Conservation (phyloP, 2,888 invertebrate genomes). For the Mesorhabditis spiculigera region DNA sequence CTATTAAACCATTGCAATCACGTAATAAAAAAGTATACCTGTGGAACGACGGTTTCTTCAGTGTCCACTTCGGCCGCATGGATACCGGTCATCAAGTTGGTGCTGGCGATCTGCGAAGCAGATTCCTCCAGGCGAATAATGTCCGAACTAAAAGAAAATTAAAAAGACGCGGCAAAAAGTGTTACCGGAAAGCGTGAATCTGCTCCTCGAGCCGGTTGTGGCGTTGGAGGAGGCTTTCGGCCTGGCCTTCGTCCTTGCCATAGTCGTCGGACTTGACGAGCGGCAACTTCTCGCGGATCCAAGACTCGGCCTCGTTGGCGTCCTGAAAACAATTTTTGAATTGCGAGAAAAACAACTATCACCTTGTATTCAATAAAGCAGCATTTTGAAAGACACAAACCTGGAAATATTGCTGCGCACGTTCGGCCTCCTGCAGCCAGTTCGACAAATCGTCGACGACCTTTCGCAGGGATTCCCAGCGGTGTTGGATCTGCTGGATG, state of each 20-base stretch:
- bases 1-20: too few relatives aligned
- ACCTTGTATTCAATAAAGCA: too few relatives aligned
- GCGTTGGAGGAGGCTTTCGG: slow-evolving; percentile 47
- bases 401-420: slow-evolving; percentile 75
- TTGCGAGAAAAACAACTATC: too few relatives aligned
- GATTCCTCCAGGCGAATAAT: slow-evolving; percentile 56
- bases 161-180: background rate
- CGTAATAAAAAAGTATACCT: background rate
- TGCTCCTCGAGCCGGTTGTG: slow-evolving; percentile 62
- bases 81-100: slow-evolving; percentile 47
- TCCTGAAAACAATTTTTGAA: slow-evolving; percentile 63
- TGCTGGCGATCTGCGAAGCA: slow-evolving; percentile 56
- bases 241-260: slow-evolving; percentile 67
- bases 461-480: slow-evolving; percentile 85
- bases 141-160: slow-evolving; percentile 27
- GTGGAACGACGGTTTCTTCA: background rate
- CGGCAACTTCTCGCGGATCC: slow-evolving; percentile 91
- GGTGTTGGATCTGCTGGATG: slow-evolving; percentile 57
- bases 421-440: slow-evolving; percentile 80
- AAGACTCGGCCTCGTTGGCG: slow-evolving; percentile 94
- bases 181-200: slow-evolving; percentile 47
- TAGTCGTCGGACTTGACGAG: slow-evolving; percentile 83
- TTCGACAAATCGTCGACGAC: slow-evolving; percentile 73
- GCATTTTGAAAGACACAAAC: slow-evolving; percentile 8
- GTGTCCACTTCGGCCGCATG: background rate